phyloP scores from a whole-genome alignment of 2,888 invertebrate genomes.

The Polydrusus tereticollis region DNA sequence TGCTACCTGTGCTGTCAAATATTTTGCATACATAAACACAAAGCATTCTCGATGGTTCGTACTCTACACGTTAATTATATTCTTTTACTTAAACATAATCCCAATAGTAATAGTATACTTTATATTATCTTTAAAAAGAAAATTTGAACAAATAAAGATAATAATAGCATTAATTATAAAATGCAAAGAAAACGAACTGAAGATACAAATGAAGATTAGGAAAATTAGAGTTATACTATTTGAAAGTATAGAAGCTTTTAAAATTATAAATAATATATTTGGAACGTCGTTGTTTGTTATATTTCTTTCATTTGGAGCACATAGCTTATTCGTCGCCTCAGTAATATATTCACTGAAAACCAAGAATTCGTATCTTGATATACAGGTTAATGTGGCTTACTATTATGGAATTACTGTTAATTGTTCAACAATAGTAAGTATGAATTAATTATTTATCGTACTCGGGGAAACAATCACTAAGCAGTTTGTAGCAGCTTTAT shows the following conservation, averaged over 20 bases:
- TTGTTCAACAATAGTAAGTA: neutral
- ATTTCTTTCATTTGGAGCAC: neutral
- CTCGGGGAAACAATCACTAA: too few species aligned
- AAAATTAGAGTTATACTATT: neutral
- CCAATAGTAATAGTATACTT: neutral
- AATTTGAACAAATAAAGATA: neutral
- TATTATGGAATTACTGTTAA: neutral
- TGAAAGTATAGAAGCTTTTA: neutral
- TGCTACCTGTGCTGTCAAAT: neutral
- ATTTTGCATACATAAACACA: neutral
- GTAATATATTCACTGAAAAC: neutral
- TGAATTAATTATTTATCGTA: too few species aligned
- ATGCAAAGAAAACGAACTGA: neutral
- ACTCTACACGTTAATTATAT: neutral
- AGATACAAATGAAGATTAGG: neutral
- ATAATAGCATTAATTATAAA: neutral
- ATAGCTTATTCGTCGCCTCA: neutral
- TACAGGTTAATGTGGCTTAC: neutral
- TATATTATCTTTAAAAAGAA: neutral
- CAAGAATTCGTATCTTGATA: neutral
- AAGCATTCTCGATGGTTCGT: neutral
- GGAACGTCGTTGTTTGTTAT: neutral
- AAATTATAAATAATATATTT: neutral
- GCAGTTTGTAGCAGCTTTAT: too few species aligned
- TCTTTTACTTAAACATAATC: neutral